Conservation (phyloP, 1,140 invertebrate genomes). For the Globodera ellingtonae region DNA sequence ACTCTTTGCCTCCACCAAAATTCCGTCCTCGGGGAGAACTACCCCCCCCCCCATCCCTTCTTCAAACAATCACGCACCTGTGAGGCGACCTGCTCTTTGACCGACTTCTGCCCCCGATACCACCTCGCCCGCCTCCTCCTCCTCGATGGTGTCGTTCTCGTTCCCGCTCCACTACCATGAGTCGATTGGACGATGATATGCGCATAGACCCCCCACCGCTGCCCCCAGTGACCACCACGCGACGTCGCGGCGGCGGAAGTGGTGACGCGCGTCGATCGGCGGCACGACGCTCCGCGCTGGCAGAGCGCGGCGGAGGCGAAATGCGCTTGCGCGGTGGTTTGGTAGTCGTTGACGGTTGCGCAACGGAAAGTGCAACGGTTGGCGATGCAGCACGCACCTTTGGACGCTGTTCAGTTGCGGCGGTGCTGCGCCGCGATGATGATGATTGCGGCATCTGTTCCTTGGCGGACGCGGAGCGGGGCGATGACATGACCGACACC, state of each 20-base stretch:
- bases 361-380: not conserved
- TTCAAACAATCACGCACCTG: not conserved
- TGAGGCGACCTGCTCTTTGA: constrained; percentile 5
- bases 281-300: constrained; percentile 20
- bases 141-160: constrained; percentile 5
- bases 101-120: not conserved
- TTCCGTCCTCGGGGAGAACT: too few species aligned
- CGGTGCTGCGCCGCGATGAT: constrained; percentile 5
- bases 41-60: too few species aligned
- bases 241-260: not conserved
- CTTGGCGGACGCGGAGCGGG: not conserved
- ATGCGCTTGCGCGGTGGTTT: constrained; percentile 73
- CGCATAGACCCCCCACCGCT: constrained; percentile 5
- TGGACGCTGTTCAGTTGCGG: not conserved
- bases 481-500: not conserved
- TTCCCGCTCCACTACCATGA: constrained; percentile 15
- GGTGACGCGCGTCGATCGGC: constrained; percentile 9
- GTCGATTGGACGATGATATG: not conserved
- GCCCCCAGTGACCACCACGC: not conserved
- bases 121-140: not conserved
- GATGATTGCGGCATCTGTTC: constrained; percentile 4
- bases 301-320: constrained; percentile 32
- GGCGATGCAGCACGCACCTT: not conserved
- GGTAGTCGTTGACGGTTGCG: constrained; percentile 60
- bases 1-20: too few species aligned